Conservation (phyloP, 2,113 vertebrate species). For the Noturus placidus region DNA sequence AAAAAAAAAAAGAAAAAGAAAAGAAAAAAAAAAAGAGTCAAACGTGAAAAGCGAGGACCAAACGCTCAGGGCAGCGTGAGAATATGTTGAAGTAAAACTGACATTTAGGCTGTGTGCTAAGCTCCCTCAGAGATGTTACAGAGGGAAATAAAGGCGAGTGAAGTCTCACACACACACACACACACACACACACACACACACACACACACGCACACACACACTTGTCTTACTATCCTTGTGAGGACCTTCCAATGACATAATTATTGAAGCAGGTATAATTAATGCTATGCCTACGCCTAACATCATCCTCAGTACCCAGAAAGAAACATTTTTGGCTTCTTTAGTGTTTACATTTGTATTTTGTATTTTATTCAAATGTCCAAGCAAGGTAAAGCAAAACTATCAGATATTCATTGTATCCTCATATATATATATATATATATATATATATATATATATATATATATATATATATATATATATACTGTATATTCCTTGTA, state of each 20-base stretch:
- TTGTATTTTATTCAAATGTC: background rate
- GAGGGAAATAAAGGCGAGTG: slow-evolving; percentile 18
- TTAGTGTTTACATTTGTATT: background rate
- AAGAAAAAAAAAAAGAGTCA: background rate
- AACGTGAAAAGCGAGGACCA: no score
- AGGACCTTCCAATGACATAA: background rate
- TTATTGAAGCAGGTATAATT: background rate
- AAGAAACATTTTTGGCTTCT: background rate
- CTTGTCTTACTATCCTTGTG: background rate
- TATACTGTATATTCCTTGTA: background rate
- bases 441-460: no score
- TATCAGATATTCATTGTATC: background rate
- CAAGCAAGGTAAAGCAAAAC: background rate
- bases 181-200: slow-evolving; percentile 13
- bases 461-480: no score
- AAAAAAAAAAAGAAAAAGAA: no score
- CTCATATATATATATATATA: no score
- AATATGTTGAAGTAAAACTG: background rate
- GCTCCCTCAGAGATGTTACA: slow-evolving; percentile 24
- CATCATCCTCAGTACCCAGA: background rate
- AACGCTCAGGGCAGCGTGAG: background rate
- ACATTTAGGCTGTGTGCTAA: background rate
- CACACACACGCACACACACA: background rate
- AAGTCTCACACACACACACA: slow-evolving; percentile 7
- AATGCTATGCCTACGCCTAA: background rate